A percentile compares a stretch with the other conserved stretches of the same genome.
Evolutionary conservation across 2,113 vertebrate genomes (phyloP).

Genomic region (rabbit (Oryctolagus cuniculus)): mOryCun1.1 NC_091433.1:183554001-183554500

Average conservation of each 20-base stretch:
- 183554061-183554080: neutral
- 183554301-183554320: slow-evolving; percentile 43
- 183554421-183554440: slow-evolving; percentile 82
- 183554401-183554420: slow-evolving; percentile 77
- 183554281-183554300: slow-evolving; percentile 48
- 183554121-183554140: neutral
- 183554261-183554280: slow-evolving; percentile 64
- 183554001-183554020: slow-evolving; percentile 1
- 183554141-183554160: neutral
- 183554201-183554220: slow-evolving; percentile 60
- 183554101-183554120: neutral
- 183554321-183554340: slow-evolving; percentile 82
- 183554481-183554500: slow-evolving; percentile 46
- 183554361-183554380: slow-evolving; percentile 78
- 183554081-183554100: neutral
- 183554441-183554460: slow-evolving; percentile 81
- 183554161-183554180: neutral
- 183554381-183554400: slow-evolving; percentile 69
- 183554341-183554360: slow-evolving; percentile 79
- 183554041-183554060: neutral
- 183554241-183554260: slow-evolving; percentile 74
- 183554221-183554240: slow-evolving; percentile 28
- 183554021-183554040: slow-evolving; percentile 21
- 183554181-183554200: slow-evolving; percentile 63
- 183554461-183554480: slow-evolving; percentile 72